Base-by-base conservation (phyloP, 2,888 invertebrate genomes). In the Synanthedon formicaeformis region DNA sequence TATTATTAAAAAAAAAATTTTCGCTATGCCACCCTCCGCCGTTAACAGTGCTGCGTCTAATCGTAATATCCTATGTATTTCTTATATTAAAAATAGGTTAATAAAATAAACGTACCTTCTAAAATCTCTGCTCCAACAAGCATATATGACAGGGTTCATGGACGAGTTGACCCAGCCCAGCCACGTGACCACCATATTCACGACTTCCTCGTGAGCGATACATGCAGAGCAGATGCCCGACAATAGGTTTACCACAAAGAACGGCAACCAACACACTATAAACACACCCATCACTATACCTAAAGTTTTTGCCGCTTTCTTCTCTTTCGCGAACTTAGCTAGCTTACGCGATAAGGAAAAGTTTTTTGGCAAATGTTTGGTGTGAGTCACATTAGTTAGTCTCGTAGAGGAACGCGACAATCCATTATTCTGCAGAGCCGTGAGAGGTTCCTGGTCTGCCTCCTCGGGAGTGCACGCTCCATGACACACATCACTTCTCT, bases 241-340 rank as follows among this genome's bases (percentile, higher is more conserved):
- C 67, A 97, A 85, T 54, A 98, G 88, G 81, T 98, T 98, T 61
- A 96, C 95, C 59, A 98, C 96, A 79, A 98, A 98, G 85, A 98
- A 98, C 57, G 98, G 98, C 65, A 98, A 89, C 98, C 98, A 98
- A 79, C 98, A 98, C 62, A 97, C 92, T 71, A 98, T 97, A 78
- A 98, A 98, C 60, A 96, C 96, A 55, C 97, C 97, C 94, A 98
- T 97, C 65, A 98, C 97, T 73, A 98, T 97, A 51, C 97, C 98
- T 62, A 98, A 85, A 8, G 98, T 98, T 82, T 98, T 98, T 4
- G 98, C 98, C 8, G 98, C 98, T 78, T 98, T 98, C 78, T 97
- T 97, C 79, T 98, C 98, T 74, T 97, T 97, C 51, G 98, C 96
- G 67, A 98, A 95, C 85, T 98, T 98, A 12, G 97, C 96, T 57